Conservation (phyloP, 2,888 invertebrate genomes). For the Halictus ligatus region DNA sequence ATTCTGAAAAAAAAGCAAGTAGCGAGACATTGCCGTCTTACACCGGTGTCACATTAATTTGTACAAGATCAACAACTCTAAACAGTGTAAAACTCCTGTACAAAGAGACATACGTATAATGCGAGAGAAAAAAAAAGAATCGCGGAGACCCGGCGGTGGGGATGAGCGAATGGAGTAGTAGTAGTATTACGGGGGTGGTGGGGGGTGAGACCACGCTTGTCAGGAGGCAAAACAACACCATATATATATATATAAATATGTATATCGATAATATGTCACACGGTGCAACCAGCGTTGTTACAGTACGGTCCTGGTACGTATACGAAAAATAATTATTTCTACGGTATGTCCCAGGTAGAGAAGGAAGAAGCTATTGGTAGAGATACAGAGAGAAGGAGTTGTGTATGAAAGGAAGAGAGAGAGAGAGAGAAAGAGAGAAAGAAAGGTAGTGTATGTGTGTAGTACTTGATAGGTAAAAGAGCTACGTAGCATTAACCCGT, state of each 20-base stretch:
- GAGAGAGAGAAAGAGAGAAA: constrained; percentile 4
- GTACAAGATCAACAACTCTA: constrained; percentile 9
- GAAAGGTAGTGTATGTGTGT: constrained; percentile 48
- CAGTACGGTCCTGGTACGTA: constrained; percentile 62
- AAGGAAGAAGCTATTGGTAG: constrained; percentile 35
- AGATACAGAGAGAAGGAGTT: constrained; percentile 25
- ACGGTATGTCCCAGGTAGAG: constrained; percentile 59
- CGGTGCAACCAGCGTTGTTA: constrained; percentile 73
- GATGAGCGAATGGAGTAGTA: neutral
- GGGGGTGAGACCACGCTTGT: constrained; percentile 51
- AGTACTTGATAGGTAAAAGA: constrained; percentile 67
- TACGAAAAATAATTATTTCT: constrained; percentile 54
- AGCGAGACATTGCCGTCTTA: neutral
- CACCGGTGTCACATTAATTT: neutral
- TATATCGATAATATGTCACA: constrained; percentile 62
- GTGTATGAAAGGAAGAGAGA: constrained; percentile 32
- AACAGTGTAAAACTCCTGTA: neutral
- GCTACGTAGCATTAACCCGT: constrained; percentile 77
- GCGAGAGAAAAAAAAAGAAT: constrained; percentile 7
- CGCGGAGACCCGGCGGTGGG: constrained; percentile 9
- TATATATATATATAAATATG: constrained; percentile 34
- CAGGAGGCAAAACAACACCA: constrained; percentile 60
- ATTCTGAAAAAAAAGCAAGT: neutral
- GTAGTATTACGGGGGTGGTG: neutral
- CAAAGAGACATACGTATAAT: neutral